phyloP scores from a whole-genome alignment of 1,140 invertebrate genomes.

The Drosophila equinoxialis region DNA sequence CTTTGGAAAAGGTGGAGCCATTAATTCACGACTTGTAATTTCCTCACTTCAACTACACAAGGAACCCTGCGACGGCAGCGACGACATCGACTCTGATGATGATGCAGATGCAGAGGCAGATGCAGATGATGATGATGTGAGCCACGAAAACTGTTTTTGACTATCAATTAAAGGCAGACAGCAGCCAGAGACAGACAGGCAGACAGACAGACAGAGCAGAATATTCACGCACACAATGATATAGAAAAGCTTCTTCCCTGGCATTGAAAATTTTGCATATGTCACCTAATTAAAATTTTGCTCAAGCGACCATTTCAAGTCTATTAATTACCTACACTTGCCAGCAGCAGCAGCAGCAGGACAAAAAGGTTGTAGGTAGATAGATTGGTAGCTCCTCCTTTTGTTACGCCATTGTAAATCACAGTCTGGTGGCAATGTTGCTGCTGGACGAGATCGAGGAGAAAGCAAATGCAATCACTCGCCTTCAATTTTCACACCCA shows the following conservation, averaged over 20 bases:
- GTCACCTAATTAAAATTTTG: slow-evolving; percentile 80
- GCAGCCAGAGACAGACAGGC: slow-evolving; percentile 5
- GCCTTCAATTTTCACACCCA: slow-evolving; percentile 80
- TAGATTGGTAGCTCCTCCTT: slow-evolving; percentile 18
- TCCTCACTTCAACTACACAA: slow-evolving; percentile 75
- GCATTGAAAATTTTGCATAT: slow-evolving; percentile 62
- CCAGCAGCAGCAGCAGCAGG: slow-evolving; percentile 9
- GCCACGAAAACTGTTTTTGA: slow-evolving; percentile 64
- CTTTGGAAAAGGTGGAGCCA: slow-evolving; percentile 41
- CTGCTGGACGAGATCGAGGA: slow-evolving; percentile 12
- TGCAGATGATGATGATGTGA: slow-evolving; percentile 38
- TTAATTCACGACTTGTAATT: slow-evolving; percentile 82
- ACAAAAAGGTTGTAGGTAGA: slow-evolving; percentile 23
- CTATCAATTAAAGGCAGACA: slow-evolving; percentile 71
- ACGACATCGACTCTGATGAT: slow-evolving; percentile 6
- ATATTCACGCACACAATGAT: neutral
- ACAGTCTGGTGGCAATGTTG: slow-evolving; percentile 10
- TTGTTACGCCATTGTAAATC: slow-evolving; percentile 53
- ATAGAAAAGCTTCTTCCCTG: neutral
- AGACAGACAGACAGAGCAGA: neutral
- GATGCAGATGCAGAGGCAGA: slow-evolving; percentile 21
- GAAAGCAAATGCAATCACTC: slow-evolving; percentile 72
- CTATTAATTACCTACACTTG: slow-evolving; percentile 74
- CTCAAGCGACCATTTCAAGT: slow-evolving; percentile 76
- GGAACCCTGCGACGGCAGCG: slow-evolving; percentile 17